phyloP scores from a whole-genome alignment of 1,140 invertebrate genomes.

The Bombyx mori region DNA sequence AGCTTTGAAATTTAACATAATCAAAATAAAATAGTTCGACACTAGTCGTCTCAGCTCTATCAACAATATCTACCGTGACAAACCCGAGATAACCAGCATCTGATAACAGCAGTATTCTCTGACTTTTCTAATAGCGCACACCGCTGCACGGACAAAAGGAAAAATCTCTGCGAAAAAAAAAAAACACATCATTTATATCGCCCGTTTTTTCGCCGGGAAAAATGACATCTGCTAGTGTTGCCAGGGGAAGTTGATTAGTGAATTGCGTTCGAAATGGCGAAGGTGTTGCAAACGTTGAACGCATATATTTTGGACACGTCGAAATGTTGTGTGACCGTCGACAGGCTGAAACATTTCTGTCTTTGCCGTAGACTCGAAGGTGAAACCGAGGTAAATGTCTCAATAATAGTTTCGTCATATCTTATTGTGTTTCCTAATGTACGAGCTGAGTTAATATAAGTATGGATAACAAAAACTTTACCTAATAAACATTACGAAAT shows the following conservation, averaged over 20 bases:
- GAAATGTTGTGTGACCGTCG: conserved; percentile 49
- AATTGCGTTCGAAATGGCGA: conserved; percentile 31
- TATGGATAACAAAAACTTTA: no score
- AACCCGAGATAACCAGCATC: conserved; percentile 53
- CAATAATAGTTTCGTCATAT: no score
- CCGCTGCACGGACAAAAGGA: conserved; percentile 18
- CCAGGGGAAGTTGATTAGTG: conserved; percentile 10
- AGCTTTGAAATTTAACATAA: no score
- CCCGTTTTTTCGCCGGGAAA: conserved; percentile 14
- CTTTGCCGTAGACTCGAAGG: conserved; percentile 47
- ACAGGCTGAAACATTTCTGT: conserved; percentile 58
- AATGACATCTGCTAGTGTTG: conserved; percentile 20
- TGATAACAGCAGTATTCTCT: conserved; percentile 53
- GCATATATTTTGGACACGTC: conserved; percentile 48
- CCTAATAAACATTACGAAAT: no score
- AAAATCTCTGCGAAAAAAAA: conserved; percentile 16
- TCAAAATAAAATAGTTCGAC: no score
- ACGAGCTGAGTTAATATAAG: no score
- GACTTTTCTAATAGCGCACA: conserved; percentile 29
- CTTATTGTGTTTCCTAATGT: no score
- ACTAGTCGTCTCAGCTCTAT: neutral
- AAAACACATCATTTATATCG: conserved; percentile 3
- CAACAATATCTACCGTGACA: conserved; percentile 57
- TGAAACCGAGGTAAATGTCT: conserved; percentile 43
- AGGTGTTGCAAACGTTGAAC: conserved; percentile 52